Evolutionary conservation across 2,113 vertebrate genomes (phyloP).

Genomic region (Cynopterus brachyotis): DNA sequence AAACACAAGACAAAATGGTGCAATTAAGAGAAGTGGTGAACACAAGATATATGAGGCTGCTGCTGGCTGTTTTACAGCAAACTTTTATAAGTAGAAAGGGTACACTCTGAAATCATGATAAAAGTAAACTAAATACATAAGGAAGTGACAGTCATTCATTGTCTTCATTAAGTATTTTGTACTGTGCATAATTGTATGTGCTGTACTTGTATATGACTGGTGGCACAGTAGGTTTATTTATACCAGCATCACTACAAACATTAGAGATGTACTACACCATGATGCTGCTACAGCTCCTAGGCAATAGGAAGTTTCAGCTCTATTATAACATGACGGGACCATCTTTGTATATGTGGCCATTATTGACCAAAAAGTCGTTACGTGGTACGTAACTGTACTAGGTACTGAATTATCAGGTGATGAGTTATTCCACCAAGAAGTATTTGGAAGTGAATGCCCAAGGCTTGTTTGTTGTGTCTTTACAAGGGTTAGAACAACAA

Average conservation of each 20-base stretch:
- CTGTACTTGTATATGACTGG: not conserved
- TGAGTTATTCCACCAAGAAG: not conserved
- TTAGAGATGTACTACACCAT: too few species aligned
- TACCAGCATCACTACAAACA: not conserved
- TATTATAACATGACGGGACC: not conserved
- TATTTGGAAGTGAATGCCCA: not conserved
- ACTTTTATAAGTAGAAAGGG: not conserved
- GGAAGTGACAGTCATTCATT: too few species aligned
- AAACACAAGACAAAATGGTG: not conserved
- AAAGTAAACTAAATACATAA: too few species aligned
- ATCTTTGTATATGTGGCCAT: not conserved
- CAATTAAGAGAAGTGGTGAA: too few species aligned
- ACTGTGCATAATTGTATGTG: not conserved
- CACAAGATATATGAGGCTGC: too few species aligned
- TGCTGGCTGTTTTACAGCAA: not conserved
- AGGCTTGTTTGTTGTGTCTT: not conserved
- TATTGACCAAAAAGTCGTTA: not conserved
- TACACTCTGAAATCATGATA: not conserved
- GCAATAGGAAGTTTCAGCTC: not conserved
- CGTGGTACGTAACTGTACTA: not conserved
- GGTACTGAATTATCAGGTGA: not conserved
- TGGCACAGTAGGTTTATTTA: not conserved
- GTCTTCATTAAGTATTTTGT: not conserved
- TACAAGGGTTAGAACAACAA: not conserved
- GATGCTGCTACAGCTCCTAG: not conserved